Evolutionary conservation across 1,140 invertebrate species (phyloP).

Genomic region (Scaptomyza hsui): DNA sequence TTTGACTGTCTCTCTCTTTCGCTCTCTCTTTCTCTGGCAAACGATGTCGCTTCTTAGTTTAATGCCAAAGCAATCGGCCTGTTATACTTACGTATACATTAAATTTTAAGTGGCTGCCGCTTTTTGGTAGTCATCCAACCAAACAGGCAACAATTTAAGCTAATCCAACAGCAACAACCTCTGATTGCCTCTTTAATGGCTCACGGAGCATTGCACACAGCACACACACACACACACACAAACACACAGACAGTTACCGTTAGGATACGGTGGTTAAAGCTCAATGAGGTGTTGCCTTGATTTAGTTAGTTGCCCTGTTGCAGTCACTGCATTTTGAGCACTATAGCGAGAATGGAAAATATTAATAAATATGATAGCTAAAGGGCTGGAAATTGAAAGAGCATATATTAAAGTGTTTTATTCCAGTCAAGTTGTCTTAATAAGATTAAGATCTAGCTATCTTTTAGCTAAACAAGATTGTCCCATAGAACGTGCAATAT

Average conservation of each 20-base stretch:
- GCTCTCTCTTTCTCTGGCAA: neutral
- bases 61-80: slow-evolving; percentile 58
- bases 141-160: slow-evolving; percentile 1
- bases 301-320: slow-evolving; percentile 60
- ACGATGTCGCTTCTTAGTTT: slow-evolving; percentile 46
- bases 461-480: too few species aligned
- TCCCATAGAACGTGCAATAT: too few species aligned
- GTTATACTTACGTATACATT: slow-evolving; percentile 45
- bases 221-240: slow-evolving; percentile 4
- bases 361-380: neutral
- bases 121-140: slow-evolving; percentile 21
- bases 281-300: slow-evolving; percentile 77
- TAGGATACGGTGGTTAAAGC: slow-evolving; percentile 72
- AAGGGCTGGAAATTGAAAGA: neutral
- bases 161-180: slow-evolving; percentile 21
- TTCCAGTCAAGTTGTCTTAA: too few species aligned
- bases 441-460: too few species aligned
- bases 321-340: slow-evolving; percentile 28
- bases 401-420: too few species aligned
- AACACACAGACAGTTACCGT: slow-evolving; percentile 7
- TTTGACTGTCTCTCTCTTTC: slow-evolving; percentile 22
- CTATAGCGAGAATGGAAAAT: neutral
- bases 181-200: slow-evolving; percentile 65
- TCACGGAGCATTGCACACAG: slow-evolving; percentile 64
- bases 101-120: slow-evolving; percentile 64